These are phyloP conservation scores for Scaeva pyrastri DNA, from an alignment of 2,888 invertebrate genomes.

Conservation along the genomic window DNA sequence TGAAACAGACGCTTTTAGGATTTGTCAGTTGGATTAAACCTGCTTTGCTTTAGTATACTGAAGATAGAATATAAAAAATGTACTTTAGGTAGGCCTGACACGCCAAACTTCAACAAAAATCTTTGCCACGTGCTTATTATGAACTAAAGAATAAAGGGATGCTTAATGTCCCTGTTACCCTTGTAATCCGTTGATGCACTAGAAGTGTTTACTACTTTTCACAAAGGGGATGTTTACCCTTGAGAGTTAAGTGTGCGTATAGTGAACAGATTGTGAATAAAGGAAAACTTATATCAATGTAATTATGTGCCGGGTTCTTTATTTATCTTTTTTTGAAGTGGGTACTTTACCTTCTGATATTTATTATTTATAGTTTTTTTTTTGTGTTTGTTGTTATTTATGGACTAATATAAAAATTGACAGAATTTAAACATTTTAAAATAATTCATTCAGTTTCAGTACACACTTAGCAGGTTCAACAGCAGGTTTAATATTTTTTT, in stretches of 20 bases:
- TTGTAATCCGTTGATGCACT: constrained; percentile 40
- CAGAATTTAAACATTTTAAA: too few species aligned
- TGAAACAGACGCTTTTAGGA: constrained; percentile 27
- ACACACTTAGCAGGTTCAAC: neutral
- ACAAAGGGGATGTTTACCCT: constrained; percentile 43
- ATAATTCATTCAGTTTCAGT: too few species aligned
- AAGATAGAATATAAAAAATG: too few species aligned
- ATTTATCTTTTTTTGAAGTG: constrained; percentile 15
- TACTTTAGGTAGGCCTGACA: neutral
- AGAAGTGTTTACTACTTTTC: constrained; percentile 14
- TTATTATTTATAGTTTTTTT: constrained; percentile 21
- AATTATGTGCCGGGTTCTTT: constrained; percentile 30
- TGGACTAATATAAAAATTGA: neutral
- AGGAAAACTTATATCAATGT: constrained; percentile 39
- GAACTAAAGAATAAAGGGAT: constrained; percentile 52
- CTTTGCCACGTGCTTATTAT: constrained; percentile 59
- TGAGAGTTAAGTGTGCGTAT: constrained; percentile 42
- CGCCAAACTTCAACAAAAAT: constrained; percentile 41
- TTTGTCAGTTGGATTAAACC: neutral
- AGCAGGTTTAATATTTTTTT: too few species aligned
- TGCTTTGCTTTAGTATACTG: too few species aligned
- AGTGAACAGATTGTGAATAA: constrained; percentile 50
- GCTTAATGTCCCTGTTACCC: constrained; percentile 36
- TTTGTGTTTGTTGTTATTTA: constrained; percentile 2
- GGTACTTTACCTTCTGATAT: constrained; percentile 23